Percentiles rank a stretch among this genome's conserved stretches.
phyloP scores from a whole-genome alignment of 2,797 vertebrate genomes.

The Psittacula derbiana region DNA sequence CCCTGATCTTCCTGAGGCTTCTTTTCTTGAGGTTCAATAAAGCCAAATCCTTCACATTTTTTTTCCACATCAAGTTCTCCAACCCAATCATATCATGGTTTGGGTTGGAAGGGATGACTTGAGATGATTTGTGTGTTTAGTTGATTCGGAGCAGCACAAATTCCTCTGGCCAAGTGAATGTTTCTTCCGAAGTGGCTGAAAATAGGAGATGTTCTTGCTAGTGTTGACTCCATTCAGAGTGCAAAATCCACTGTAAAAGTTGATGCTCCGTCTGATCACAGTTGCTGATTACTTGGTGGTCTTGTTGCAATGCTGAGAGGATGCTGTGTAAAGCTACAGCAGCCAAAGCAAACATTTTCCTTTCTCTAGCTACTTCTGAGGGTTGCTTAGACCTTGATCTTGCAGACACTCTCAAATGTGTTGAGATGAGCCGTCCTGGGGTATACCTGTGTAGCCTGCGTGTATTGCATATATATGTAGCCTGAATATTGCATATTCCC shows the following conservation, averaged over 20 bases:
- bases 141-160: neutral
- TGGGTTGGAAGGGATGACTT: neutral
- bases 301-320: neutral
- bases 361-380: neutral
- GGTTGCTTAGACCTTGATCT: neutral
- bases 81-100: neutral
- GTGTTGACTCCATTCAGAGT: neutral
- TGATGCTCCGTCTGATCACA: neutral
- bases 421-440: neutral
- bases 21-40: neutral
- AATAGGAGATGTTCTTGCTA: neutral
- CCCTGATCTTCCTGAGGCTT: neutral
- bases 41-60: neutral
- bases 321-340: neutral
- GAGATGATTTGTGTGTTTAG: neutral
- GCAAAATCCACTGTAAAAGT: neutral
- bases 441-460: neutral
- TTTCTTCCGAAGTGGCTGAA: neutral
- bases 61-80: neutral
- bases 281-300: neutral
- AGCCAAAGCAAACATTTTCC: neutral
- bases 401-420: accelerated
- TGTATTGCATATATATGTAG: neutral
- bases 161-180: neutral
- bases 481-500: neutral